A percentile compares a stretch with the other conserved stretches of the same genome.
These are phyloP conservation scores for Platycercus adscitus DNA, from an alignment of 2,113 vertebrate genomes.

Conservation along the genomic window DNA sequence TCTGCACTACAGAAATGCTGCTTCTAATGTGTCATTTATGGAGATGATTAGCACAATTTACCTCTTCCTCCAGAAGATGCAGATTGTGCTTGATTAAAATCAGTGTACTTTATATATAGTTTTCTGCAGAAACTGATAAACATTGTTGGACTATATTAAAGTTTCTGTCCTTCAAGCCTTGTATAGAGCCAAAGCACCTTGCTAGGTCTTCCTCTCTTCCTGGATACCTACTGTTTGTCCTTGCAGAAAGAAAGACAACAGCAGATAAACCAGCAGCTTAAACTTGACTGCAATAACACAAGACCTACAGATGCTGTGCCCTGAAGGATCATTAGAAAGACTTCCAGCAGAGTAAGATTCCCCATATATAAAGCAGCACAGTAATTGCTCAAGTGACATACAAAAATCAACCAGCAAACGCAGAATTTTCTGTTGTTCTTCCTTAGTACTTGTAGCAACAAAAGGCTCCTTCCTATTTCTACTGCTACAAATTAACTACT, in stretches of 20 bases:
- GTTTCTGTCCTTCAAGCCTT: not conserved
- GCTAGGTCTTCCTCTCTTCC: not conserved
- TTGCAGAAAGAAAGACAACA: not conserved
- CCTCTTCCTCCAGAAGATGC: not conserved
- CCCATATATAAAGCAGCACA: not conserved
- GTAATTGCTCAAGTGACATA: not conserved
- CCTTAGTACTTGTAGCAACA: not conserved
- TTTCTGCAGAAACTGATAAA: not conserved
- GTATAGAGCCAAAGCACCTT: not conserved
- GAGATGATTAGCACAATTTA: not conserved
- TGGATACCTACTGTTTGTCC: not conserved
- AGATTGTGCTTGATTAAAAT: constrained; percentile 1
- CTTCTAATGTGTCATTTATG: not conserved
- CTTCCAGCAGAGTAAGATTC: constrained; percentile 6
- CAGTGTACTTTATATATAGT: not conserved
- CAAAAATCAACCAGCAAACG: not conserved
- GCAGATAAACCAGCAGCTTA: not conserved
- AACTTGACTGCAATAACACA: not conserved
- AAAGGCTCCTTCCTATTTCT: not conserved
- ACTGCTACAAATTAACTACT: not conserved
- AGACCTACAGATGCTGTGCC: not conserved
- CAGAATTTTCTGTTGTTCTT: not conserved
- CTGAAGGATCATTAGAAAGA: constrained; percentile 2
- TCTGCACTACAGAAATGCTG: not conserved
- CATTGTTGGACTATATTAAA: not conserved